phyloP scores from a whole-genome alignment of 1,140 invertebrate genomes.

The Acromyrmex heyeri region DNA sequence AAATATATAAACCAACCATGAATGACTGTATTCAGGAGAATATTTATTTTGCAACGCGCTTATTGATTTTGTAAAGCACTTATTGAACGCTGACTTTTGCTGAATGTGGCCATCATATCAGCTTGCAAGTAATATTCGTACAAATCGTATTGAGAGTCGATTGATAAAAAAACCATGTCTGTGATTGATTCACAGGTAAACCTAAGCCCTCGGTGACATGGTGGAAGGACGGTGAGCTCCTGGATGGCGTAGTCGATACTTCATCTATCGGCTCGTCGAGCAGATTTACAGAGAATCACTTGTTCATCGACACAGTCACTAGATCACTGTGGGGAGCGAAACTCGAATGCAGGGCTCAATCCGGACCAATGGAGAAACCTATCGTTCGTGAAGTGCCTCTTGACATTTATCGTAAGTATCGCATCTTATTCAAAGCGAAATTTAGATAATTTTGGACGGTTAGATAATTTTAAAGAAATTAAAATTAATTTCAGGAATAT shows the following conservation, averaged over 20 bases:
- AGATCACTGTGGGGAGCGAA: slow-evolving; percentile 88
- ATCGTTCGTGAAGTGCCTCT: slow-evolving; percentile 89
- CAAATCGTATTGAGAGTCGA: neutral
- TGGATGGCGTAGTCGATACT: slow-evolving; percentile 90
- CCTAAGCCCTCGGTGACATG: slow-evolving; percentile 92
- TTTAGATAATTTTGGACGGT: neutral
- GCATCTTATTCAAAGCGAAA: neutral
- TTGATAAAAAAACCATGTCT: neutral
- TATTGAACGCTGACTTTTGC: too few species aligned
- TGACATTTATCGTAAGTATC: slow-evolving; percentile 90
- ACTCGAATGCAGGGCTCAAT: slow-evolving; percentile 91
- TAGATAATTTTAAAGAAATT: neutral
- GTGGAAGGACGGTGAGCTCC: slow-evolving; percentile 91
- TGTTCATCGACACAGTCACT: slow-evolving; percentile 89
- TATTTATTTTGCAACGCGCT: too few species aligned
- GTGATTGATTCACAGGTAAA: slow-evolving; percentile 85
- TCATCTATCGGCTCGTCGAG: slow-evolving; percentile 86
- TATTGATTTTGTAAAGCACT: too few species aligned
- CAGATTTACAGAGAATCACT: slow-evolving; percentile 89
- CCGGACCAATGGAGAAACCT: slow-evolving; percentile 87
- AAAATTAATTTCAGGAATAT: neutral
- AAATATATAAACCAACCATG: too few species aligned
- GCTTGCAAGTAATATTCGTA: neutral
- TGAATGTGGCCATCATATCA: too few species aligned
- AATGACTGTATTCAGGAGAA: too few species aligned